Conservation (phyloP, 2,797 vertebrate species). For the Erethizon dorsatum region DNA sequence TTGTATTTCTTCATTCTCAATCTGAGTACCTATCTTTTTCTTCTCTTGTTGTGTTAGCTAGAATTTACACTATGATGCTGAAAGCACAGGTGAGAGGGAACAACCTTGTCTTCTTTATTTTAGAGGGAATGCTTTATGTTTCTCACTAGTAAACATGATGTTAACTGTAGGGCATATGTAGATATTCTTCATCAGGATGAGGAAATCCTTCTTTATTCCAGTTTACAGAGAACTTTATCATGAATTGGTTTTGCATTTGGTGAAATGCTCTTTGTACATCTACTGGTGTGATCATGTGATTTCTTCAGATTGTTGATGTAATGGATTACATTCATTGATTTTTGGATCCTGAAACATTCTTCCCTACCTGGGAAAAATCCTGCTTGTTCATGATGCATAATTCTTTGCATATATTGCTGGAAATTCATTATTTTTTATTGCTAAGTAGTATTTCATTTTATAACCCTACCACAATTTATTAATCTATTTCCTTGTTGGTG, state of each 20-base stretch:
- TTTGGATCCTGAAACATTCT: not conserved
- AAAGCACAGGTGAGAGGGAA: not conserved
- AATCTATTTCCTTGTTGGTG: not conserved
- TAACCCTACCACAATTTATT: not conserved
- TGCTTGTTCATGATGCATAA: not conserved
- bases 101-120: not conserved
- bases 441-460: not conserved
- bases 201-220: not conserved
- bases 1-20: not conserved
- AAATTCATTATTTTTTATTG: not conserved
- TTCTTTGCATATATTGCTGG: not conserved
- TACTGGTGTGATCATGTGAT: not conserved
- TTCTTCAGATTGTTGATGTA: not conserved
- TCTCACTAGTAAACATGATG: not conserved
- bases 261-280: not conserved
- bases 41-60: not conserved
- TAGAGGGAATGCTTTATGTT: not conserved
- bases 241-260: not conserved
- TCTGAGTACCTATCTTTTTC: not conserved
- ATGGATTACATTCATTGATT: not conserved
- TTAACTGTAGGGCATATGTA: not conserved
- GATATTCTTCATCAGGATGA: not conserved
- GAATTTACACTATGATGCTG: not conserved
- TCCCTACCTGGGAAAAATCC: not conserved
- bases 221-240: not conserved